Conservation (phyloP, 2,888 invertebrate genomes). For the Conops quadrifasciatus region DNA sequence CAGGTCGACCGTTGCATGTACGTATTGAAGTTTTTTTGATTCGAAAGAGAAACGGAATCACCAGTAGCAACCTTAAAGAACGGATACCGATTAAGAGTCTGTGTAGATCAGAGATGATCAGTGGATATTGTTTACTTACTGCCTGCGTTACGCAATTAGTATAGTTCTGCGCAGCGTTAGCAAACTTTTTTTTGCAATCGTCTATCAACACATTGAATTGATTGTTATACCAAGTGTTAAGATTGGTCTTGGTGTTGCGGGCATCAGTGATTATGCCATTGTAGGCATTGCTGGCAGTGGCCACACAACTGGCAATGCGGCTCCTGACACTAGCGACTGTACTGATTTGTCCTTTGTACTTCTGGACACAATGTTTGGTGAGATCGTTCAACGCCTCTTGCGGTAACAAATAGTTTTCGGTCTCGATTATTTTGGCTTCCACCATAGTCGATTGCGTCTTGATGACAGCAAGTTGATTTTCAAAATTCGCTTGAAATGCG, state of each 20-base stretch:
- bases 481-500: slow-evolving; percentile 24
- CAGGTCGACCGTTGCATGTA: slow-evolving; percentile 28
- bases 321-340: slow-evolving; percentile 29
- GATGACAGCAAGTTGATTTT: slow-evolving; percentile 30
- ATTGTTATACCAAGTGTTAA: slow-evolving; percentile 40
- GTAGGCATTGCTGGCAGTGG: slow-evolving; percentile 30
- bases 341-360: slow-evolving; percentile 40
- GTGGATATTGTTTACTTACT: slow-evolving; percentile 34
- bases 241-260: slow-evolving; percentile 14
- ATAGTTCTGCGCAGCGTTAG: slow-evolving; percentile 32
- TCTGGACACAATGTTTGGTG: slow-evolving; percentile 42
- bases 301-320: slow-evolving; percentile 35
- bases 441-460: slow-evolving; percentile 31
- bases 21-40: slow-evolving; percentile 30
- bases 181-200: slow-evolving; percentile 33
- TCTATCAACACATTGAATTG: slow-evolving; percentile 31
- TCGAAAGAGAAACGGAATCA: slow-evolving; percentile 14
- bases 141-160: slow-evolving; percentile 41
- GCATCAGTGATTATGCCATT: neutral
- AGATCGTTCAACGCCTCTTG: slow-evolving; percentile 38
- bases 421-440: slow-evolving; percentile 27
- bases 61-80: slow-evolving; percentile 24
- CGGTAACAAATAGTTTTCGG: slow-evolving; percentile 39
- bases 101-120: neutral
- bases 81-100: neutral